Base-by-base conservation (phyloP, 2,797 vertebrate genomes). In the Eremophila alpestris region DNA sequence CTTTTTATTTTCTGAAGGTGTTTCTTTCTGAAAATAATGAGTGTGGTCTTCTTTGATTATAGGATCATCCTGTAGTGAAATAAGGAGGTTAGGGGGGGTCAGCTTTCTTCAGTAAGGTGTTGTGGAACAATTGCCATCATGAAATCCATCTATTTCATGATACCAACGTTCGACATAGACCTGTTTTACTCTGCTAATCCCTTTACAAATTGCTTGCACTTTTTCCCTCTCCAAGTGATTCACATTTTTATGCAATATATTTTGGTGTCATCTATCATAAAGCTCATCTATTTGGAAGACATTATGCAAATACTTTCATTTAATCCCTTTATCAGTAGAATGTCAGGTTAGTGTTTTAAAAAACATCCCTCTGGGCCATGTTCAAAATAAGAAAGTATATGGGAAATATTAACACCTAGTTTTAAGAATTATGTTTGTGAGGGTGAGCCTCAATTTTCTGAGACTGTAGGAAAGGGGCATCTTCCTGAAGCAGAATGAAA, bases 311-410 rank as follows among this genome's bases (percentile, higher is more conserved):
- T 88, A 69, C 67, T 79, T 92, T 40, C 36, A 75, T 81, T 96
- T 95, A 95, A 86, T 96, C 82, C 83, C 41, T 86, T 94, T 96
- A 93, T 95, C 91, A 64, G 74, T 49, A 74, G 83, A 67, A 92
- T 88, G 94, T 83, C 83, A 94, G 84, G 81, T 95, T 91, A 93
- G 36, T 89, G 87, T 95, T 94, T 89, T 62, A 71, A 81, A 91
- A 94, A 77, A 32, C 29, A 89, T 62, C 73, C 76, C 48, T 87
- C 71, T 64, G n/a, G 34, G 58, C 70, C 29, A 82, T 26, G 45
- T 79, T 64, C 11, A 11, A 91, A 92, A 78, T 59, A 91, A 79
- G 67, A 75, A 88, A 88, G 55, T 1, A 0, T 69, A 73, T 21
- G 36, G 80, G 63, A 94, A 91, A 91, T 64, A 67, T 40, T 94